Evolutionary conservation across 2,888 invertebrate genomes (phyloP).

Genomic region (Dioctria rufipes): DNA sequence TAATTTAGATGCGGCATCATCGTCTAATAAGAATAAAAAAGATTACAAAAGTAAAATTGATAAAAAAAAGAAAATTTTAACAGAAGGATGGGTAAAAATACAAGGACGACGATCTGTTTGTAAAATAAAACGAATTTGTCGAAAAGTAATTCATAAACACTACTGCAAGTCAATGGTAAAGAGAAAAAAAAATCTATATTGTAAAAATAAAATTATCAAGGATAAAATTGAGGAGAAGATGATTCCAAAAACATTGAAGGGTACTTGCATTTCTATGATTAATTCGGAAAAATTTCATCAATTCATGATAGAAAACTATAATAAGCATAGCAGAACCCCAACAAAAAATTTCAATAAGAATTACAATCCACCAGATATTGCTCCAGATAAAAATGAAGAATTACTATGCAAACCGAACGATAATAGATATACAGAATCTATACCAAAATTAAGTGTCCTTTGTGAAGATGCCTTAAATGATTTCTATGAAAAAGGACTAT

Average conservation of each 20-base stretch:
- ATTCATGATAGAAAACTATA: background rate
- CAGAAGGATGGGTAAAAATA: background rate
- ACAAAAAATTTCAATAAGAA: background rate
- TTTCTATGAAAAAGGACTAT: constrained; percentile 64
- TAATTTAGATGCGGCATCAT: background rate
- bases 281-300: constrained; percentile 52
- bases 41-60: background rate
- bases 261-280: constrained; percentile 47
- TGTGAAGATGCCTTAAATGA: constrained; percentile 71
- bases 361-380: too few relatives aligned
- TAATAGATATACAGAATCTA: background rate
- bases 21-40: background rate
- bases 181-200: background rate
- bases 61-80: background rate
- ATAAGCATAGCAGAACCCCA: constrained; percentile 2
- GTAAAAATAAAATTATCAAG: background rate
- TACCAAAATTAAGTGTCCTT: constrained; percentile 72
- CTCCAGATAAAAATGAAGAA: too few relatives aligned
- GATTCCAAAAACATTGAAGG: constrained; percentile 49
- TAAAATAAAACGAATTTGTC: background rate
- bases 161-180: constrained; percentile 2
- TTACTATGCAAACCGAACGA: too few relatives aligned
- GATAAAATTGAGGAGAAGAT: background rate
- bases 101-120: background rate
- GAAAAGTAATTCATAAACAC: constrained; percentile 24